Base-by-base conservation (phyloP, 2,888 invertebrate genomes). In the Dicyrtomina minuta region DNA sequence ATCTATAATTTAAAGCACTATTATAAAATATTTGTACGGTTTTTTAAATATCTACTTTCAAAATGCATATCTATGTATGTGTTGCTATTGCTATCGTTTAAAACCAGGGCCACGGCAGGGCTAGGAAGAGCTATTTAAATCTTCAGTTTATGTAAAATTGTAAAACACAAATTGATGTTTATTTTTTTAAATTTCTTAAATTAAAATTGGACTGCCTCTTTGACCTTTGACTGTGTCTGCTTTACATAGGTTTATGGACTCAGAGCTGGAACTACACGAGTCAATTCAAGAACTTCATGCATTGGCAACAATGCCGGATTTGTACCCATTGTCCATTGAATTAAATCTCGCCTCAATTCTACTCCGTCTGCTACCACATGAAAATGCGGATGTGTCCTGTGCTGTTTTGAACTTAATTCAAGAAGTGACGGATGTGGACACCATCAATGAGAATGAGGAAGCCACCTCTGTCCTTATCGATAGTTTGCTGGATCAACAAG, bases 391-490 rank as follows among this genome's bases (percentile, higher is more conserved):
- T 83, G 89, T 96, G 75, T 88, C 92, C 24, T 90, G 91, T 60
- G 90, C 90, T 76, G 88, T 91, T 56, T 89, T 93, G 8, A 85
- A 86, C 79, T 80, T 89, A 41, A 69, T 92, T 66, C 89, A 87
- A 81, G 98, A 99, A 82, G 83, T 99, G 65, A 96, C 96, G 2
- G 99, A 99, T 84, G 92, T 95, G 2, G 97, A 98, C 81, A 93
- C 95, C 75, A 84, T 96, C n/a, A 89, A 91, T 80, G 96, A 97
- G 82, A 94, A 93, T 81, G 90, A 91, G 75, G 96, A 96, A 77
- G 94, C 93, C 1, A 92, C 94, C 0, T 90, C 92, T 76, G 88
- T 90, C 10, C 83, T 99, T 20, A 90, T 97, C 62, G 93, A 92
- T 80, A 90, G 92, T 0, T 82, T 99, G 74, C 85, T 96, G 15